Evolutionary conservation across 2,113 vertebrate genomes (phyloP).

Genomic region (Loxodonta africana): DNA sequence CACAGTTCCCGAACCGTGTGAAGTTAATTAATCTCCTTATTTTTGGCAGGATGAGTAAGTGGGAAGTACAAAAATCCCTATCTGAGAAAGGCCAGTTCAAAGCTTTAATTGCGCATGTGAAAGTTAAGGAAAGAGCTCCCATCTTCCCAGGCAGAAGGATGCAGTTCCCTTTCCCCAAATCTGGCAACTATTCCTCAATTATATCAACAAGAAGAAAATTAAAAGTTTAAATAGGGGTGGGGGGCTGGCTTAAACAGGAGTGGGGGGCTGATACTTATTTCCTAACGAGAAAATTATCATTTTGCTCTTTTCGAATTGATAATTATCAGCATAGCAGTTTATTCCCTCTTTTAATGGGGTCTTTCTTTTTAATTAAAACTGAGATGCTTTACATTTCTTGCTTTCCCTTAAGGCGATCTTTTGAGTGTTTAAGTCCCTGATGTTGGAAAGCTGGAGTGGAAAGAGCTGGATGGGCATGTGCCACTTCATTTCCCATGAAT

Average conservation of each 20-base stretch:
- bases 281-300: constrained; percentile 34
- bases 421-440: constrained; percentile 19
- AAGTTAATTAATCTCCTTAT: background rate
- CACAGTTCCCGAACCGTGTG: background rate
- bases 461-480: background rate
- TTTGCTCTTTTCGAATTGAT: constrained; percentile 48
- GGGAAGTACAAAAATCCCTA: background rate
- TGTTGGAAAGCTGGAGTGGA: background rate
- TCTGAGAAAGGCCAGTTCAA: background rate
- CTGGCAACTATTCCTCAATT: constrained; percentile 58
- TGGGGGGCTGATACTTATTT: constrained; percentile 26
- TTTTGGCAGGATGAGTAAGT: constrained; percentile 46
- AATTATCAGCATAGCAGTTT: background rate
- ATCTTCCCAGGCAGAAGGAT: background rate
- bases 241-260: background rate
- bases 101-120: background rate
- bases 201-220: constrained; percentile 73
- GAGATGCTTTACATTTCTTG: constrained; percentile 61
- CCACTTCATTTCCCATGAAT: background rate
- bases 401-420: constrained; percentile 65
- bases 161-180: no score
- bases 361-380: constrained; percentile 76
- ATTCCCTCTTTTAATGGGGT: constrained; percentile 56
- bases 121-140: background rate
- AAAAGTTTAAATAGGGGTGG: constrained; percentile 63